A percentile compares a stretch with the other conserved stretches of the same genome.
Evolutionary conservation across 2,888 invertebrate genomes (phyloP).

Genomic region (Meganola albula): DNA sequence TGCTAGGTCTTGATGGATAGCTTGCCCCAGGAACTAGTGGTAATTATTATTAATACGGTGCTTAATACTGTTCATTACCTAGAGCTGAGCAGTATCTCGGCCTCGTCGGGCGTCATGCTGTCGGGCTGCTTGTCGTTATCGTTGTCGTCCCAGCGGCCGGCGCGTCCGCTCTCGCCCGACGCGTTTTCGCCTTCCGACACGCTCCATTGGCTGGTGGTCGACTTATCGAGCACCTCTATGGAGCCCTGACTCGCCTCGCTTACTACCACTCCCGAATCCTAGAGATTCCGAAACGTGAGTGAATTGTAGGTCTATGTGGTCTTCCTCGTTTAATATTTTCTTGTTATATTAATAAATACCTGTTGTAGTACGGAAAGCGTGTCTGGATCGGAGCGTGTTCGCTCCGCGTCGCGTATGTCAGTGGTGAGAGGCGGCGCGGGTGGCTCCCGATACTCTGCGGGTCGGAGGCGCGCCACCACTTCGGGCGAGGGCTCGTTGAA

Average conservation of each 20-base stretch:
- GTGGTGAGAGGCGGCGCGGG: constrained; percentile 45
- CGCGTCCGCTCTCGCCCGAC: constrained; percentile 62
- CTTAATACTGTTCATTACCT: too few species aligned
- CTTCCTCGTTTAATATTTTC: background rate
- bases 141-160: constrained; percentile 41
- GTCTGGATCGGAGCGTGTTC: constrained; percentile 65
- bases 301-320: background rate
- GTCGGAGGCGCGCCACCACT: constrained; percentile 79
- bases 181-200: constrained; percentile 71
- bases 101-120: constrained; percentile 90
- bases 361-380: constrained; percentile 69
- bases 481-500: constrained; percentile 85
- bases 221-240: constrained; percentile 76
- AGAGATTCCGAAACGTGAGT: constrained; percentile 7
- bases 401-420: constrained; percentile 57
- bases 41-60: too few species aligned
- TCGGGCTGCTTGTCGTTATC: constrained; percentile 63
- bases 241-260: constrained; percentile 75
- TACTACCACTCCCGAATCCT: constrained; percentile 75
- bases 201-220: constrained; percentile 77
- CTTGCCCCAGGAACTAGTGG: too few species aligned
- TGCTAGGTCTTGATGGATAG: too few species aligned
- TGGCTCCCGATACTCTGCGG: constrained; percentile 64
- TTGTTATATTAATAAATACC: constrained; percentile 36
- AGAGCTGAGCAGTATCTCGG: constrained; percentile 90